Conservation (phyloP, 2,113 vertebrate species). For the Crotalus horridus region DNA sequence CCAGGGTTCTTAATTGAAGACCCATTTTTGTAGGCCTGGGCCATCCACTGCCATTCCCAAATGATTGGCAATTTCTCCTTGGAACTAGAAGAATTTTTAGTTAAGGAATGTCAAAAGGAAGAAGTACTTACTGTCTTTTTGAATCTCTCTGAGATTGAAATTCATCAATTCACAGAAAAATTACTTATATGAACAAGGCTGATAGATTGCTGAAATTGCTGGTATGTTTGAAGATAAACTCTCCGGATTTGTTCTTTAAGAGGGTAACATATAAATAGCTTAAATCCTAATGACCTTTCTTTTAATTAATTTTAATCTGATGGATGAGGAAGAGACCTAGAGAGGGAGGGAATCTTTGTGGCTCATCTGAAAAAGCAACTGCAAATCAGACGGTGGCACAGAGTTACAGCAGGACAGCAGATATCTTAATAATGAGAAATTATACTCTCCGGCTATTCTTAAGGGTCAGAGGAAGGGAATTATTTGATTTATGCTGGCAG, state of each 20-base stretch:
- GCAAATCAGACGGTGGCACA: slow-evolving; percentile 64
- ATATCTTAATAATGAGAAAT: slow-evolving; percentile 85
- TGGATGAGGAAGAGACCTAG: slow-evolving; percentile 30
- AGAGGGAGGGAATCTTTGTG: slow-evolving; percentile 53
- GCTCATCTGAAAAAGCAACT: slow-evolving; percentile 69
- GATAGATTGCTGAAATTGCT: neutral
- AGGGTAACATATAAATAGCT: slow-evolving; percentile 30
- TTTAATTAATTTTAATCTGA: slow-evolving; percentile 45
- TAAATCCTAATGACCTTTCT: slow-evolving; percentile 38
- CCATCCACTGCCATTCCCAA: neutral
- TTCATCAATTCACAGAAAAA: neutral
- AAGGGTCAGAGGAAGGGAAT: slow-evolving; percentile 76
- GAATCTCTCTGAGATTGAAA: neutral
- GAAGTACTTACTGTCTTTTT: neutral
- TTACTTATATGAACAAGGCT: neutral
- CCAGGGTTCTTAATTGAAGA: neutral
- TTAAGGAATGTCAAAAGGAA: slow-evolving; percentile 9
- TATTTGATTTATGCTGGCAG: slow-evolving; percentile 86
- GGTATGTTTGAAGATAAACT: slow-evolving; percentile 16
- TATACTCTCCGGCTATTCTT: slow-evolving; percentile 75
- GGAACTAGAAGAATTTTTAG: neutral
- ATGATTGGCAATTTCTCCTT: neutral
- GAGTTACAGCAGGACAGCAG: slow-evolving; percentile 71
- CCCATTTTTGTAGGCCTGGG: neutral
- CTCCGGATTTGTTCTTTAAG: slow-evolving; percentile 8